Base-by-base conservation (phyloP, 2,888 invertebrate species). In the Sesia bembeciformis region DNA sequence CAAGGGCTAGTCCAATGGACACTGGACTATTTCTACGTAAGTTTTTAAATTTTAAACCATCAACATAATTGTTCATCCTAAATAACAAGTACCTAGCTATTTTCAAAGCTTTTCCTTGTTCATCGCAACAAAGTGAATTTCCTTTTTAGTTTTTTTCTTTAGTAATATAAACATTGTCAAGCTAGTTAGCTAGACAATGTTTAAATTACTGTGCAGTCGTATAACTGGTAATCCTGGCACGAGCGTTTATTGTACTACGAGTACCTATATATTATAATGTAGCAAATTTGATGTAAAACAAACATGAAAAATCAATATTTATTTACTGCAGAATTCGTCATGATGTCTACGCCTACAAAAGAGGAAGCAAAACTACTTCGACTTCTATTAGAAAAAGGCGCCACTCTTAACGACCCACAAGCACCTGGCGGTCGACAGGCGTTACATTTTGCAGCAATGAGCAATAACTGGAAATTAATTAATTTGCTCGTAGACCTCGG, bases 401-500 rank as follows among this genome's bases (percentile, higher is more conserved):
- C 78, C 4, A 38, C 68, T 42, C 66, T 87, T 4, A 79, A 89
- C 53, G 84, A 84, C 55, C 71, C 74, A 2, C 65, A 74, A 2
- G 80, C 77, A 0, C 81, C 84, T 2, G 87, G 85, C 1, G 76
- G 81, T 5, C 77, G 90, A 7, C 90, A 90, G 62, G 81, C 87
- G 0, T 66, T 91, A 46, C 91, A 91, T 65, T 84, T 88, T 57
- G 90, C 88, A 7, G 91, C 91, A 3, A 85, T 90, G 77, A 82
- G 81, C 57, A 81, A 89, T 58, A 88, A 90, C 58, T 69, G 72
- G 49, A 62, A 60, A 3, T 72, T 91, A 1, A 83, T 86, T 23
- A 56, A 59, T 4, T 63, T 81, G 46, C 73, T 90, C 4, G 55
- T 85, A 1, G 61, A 72, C 0, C 64, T 83, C 3, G 89, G 88